These are phyloP conservation scores for Dastarcus helophoroides DNA, from an alignment of 2,888 invertebrate species.

Conservation along the genomic window DNA sequence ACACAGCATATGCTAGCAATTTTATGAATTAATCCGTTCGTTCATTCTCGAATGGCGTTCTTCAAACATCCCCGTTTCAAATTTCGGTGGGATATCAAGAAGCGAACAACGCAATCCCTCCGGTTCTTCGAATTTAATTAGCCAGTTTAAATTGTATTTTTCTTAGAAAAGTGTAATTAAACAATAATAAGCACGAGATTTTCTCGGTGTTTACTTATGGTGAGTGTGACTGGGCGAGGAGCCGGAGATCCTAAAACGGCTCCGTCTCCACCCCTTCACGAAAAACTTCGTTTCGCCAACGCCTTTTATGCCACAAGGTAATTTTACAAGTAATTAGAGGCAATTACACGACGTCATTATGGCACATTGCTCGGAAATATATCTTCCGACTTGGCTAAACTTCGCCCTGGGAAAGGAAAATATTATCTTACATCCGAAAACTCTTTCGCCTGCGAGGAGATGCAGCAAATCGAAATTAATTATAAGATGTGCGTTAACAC, in stretches of 20 bases:
- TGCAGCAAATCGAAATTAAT: too few relatives aligned
- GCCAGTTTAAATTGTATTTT: constrained; percentile 32
- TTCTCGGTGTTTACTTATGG: constrained; percentile 27
- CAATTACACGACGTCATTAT: constrained; percentile 41
- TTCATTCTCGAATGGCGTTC: constrained; percentile 12
- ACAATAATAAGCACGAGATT: constrained; percentile 32
- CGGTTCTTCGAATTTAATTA: constrained; percentile 29
- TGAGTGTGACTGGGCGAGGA: constrained; percentile 6
- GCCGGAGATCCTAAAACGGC: constrained; percentile 23
- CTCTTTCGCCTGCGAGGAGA: too few relatives aligned
- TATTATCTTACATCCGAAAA: constrained; percentile 25
- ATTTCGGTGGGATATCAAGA: not conserved
- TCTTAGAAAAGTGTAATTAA: constrained; percentile 34
- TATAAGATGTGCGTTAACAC: too few relatives aligned
- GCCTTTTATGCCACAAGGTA: constrained; percentile 41
- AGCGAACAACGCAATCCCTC: not conserved
- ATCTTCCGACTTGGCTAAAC: constrained; percentile 32
- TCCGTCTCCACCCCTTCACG: constrained; percentile 32
- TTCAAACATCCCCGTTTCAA: constrained; percentile 10
- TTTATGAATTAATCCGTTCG: constrained; percentile 17
- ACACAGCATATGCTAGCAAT: constrained; percentile 22
- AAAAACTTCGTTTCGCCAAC: constrained; percentile 33
- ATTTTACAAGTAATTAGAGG: constrained; percentile 43
- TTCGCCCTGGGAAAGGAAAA: constrained; percentile 28
- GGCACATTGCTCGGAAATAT: constrained; percentile 34